phyloP scores from a whole-genome alignment of 2,888 invertebrate genomes.

The Chrysomela aeneicollis region DNA sequence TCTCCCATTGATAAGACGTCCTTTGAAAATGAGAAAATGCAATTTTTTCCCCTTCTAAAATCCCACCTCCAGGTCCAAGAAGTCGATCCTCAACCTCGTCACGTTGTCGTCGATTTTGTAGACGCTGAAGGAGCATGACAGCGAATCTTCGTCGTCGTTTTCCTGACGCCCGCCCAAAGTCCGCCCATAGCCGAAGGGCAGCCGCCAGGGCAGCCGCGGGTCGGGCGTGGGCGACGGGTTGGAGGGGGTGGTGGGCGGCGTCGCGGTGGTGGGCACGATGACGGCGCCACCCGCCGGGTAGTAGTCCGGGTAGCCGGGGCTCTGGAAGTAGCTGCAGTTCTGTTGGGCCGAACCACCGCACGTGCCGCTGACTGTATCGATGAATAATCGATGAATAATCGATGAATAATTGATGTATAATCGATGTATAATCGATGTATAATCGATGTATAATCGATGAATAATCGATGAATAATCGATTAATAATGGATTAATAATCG shows the following conservation, averaged over 20 bases:
- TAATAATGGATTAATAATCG: no score
- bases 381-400: neutral
- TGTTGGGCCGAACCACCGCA: conserved; percentile 73
- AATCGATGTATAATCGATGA: no score
- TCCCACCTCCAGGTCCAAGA: conserved; percentile 73
- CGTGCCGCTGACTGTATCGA: conserved; percentile 71
- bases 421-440: no score
- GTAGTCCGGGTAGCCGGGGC: conserved; percentile 71
- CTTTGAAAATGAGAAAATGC: no score
- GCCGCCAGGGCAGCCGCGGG: conserved; percentile 44
- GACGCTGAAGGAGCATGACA: conserved; percentile 72
- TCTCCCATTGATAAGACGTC: no score
- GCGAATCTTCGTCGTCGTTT: conserved; percentile 61
- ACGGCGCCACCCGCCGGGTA: conserved; percentile 53
- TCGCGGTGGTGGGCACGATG: conserved; percentile 46
- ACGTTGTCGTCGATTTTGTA: conserved; percentile 69
- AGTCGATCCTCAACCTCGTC: conserved; percentile 75
- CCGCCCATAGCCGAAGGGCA: conserved; percentile 23
- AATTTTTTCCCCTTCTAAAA: no score
- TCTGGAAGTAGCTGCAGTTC: conserved; percentile 76
- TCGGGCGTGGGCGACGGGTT: conserved; percentile 51
- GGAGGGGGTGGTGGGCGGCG: conserved; percentile 37
- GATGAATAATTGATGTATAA: no score
- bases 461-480: no score
- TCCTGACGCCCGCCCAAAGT: conserved; percentile 40